Conservation (phyloP, 2,113 vertebrate species). For the Microtus richardsoni region DNA sequence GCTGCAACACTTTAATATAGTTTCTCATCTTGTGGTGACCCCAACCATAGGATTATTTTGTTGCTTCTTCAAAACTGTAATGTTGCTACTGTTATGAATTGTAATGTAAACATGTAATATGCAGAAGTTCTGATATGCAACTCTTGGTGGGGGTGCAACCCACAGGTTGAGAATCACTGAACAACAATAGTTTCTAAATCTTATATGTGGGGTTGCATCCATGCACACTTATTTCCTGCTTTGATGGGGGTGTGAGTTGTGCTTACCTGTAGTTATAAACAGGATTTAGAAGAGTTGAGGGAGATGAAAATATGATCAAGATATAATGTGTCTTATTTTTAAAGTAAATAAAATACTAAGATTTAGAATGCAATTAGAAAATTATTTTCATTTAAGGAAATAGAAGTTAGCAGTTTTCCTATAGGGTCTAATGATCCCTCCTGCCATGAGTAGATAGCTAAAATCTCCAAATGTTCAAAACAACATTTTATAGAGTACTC, state of each 20-base stretch:
- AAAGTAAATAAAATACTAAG: not conserved
- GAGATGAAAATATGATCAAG: not conserved
- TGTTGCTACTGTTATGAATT: not conserved
- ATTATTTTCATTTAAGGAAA: not conserved
- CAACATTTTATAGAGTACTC: not conserved
- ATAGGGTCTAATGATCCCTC: not conserved
- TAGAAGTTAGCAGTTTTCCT: not conserved
- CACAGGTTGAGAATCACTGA: not conserved
- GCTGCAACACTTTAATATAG: too few species aligned
- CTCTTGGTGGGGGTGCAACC: not conserved
- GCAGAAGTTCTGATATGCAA: not conserved
- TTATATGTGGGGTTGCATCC: not conserved
- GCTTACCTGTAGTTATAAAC: not conserved
- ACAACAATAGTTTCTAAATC: not conserved
- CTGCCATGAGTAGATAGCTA: not conserved
- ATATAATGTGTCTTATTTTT: not conserved
- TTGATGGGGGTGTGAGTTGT: not conserved
- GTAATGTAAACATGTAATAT: not conserved
- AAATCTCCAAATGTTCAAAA: not conserved
- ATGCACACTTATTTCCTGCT: not conserved
- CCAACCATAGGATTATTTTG: too few species aligned
- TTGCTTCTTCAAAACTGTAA: not conserved
- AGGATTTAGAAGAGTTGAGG: not conserved
- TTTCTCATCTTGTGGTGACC: not conserved
- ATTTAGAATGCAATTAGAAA: not conserved